These are phyloP conservation scores for Harmothoe impar DNA, from an alignment of 2,888 invertebrate genomes.

Conservation along the genomic window DNA sequence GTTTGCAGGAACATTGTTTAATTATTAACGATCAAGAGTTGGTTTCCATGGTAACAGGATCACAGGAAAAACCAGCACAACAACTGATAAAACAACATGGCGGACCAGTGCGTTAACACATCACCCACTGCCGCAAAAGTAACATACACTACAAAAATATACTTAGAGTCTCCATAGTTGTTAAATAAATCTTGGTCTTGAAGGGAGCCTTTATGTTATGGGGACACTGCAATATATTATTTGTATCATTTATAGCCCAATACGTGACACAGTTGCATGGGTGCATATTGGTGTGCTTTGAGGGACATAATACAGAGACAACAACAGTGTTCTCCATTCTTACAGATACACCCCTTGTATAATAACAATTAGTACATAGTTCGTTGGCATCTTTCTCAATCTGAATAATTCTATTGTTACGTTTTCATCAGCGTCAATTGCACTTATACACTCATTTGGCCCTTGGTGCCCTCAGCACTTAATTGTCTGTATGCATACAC, in stretches of 20 bases:
- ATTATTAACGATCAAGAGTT: constrained; percentile 46
- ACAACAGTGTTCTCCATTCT: not conserved
- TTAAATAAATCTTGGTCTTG: not conserved
- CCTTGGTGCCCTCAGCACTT: too few species aligned
- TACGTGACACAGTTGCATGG: not conserved
- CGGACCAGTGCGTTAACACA: not conserved
- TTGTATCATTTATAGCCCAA: not conserved
- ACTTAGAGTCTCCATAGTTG: constrained; percentile 40
- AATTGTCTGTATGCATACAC: too few species aligned
- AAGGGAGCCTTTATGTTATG: not conserved
- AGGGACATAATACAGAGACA: constrained; percentile 1
- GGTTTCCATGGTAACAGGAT: constrained; percentile 57
- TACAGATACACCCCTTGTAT: not conserved
- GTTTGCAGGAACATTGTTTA: constrained; percentile 57
- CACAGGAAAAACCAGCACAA: constrained; percentile 55
- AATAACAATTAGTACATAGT: not conserved
- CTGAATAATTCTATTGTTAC: too few species aligned
- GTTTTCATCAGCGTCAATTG: too few species aligned
- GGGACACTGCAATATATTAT: constrained; percentile 22
- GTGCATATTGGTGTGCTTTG: not conserved
- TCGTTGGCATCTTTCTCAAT: not conserved
- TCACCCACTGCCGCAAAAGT: constrained; percentile 18
- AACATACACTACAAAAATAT: constrained; percentile 62
- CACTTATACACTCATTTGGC: too few species aligned
- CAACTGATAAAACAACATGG: constrained; percentile 49